phyloP scores from a whole-genome alignment of 2,888 invertebrate genomes.

The Crematogaster levior region DNA sequence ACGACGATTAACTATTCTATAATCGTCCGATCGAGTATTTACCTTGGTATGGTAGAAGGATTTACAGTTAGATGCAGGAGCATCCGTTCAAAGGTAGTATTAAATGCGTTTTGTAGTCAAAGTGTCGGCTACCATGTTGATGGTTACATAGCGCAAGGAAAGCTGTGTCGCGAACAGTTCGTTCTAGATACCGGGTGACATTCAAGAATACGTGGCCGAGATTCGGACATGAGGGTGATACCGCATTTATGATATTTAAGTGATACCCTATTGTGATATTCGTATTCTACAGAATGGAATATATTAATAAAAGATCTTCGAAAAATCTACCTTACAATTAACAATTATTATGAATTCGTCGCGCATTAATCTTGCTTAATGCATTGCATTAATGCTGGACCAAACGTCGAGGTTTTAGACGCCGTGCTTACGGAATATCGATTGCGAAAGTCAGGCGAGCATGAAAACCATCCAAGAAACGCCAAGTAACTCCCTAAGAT shows the following conservation, averaged over 20 bases:
- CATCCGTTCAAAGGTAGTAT: neutral
- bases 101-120: neutral
- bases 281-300: neutral
- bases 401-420: slow-evolving; percentile 3
- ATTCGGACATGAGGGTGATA: neutral
- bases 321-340: slow-evolving; percentile 29
- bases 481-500: slow-evolving; percentile 53
- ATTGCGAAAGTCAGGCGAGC: slow-evolving; percentile 48
- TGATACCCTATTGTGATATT: neutral
- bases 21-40: neutral
- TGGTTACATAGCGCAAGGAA: neutral
- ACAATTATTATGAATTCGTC: slow-evolving; percentile 3
- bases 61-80: neutral
- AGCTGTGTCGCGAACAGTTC: neutral
- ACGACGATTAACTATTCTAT: neutral
- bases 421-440: slow-evolving; percentile 56
- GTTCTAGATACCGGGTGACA: neutral
- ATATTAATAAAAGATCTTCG: neutral
- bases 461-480: slow-evolving; percentile 29
- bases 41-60: neutral
- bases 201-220: neutral
- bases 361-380: slow-evolving; percentile 61
- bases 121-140: neutral
- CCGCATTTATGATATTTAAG: neutral
- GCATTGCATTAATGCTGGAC: slow-evolving; percentile 38